Evolutionary conservation across 2,888 invertebrate species (phyloP).

Genomic region (Stenodera caucasica): DNA sequence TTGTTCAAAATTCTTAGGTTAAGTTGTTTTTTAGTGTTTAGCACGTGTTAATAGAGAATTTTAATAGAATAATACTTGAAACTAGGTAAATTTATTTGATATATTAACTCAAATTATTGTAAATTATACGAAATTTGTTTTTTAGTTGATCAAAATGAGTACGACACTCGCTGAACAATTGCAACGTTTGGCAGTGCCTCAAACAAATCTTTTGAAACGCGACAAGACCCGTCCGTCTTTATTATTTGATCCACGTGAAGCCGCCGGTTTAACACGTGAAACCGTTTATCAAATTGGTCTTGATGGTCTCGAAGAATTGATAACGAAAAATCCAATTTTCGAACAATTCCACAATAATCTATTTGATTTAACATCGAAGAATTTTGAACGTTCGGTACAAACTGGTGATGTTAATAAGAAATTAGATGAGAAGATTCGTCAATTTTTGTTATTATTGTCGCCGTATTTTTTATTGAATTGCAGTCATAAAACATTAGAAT

Average conservation of each 20-base stretch:
- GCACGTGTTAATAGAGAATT: neutral
- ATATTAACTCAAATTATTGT: neutral
- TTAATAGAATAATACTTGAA: neutral
- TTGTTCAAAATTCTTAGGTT: neutral
- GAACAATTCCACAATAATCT: constrained; percentile 72
- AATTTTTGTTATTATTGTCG: constrained; percentile 78
- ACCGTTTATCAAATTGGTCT: constrained; percentile 85
- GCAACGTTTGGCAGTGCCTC: constrained; percentile 72
- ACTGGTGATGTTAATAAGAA: constrained; percentile 72
- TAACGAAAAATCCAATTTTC: constrained; percentile 72
- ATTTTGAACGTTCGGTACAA: constrained; percentile 81
- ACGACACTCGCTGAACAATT: constrained; percentile 82
- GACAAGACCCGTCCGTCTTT: constrained; percentile 77
- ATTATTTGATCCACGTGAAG: constrained; percentile 87
- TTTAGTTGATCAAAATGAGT: constrained; percentile 52
- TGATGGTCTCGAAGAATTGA: constrained; percentile 83
- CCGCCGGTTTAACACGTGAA: constrained; percentile 80
- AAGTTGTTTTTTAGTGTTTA: neutral
- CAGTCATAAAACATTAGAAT: constrained; percentile 91
- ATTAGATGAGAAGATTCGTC: constrained; percentile 73
- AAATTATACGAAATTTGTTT: neutral
- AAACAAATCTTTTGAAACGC: constrained; percentile 68
- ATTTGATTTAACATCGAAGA: constrained; percentile 75
- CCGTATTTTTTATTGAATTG: constrained; percentile 87
- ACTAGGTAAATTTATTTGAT: neutral